Base-by-base conservation (phyloP, 2,888 invertebrate genomes). In the Ophioninae sp. region DNA sequence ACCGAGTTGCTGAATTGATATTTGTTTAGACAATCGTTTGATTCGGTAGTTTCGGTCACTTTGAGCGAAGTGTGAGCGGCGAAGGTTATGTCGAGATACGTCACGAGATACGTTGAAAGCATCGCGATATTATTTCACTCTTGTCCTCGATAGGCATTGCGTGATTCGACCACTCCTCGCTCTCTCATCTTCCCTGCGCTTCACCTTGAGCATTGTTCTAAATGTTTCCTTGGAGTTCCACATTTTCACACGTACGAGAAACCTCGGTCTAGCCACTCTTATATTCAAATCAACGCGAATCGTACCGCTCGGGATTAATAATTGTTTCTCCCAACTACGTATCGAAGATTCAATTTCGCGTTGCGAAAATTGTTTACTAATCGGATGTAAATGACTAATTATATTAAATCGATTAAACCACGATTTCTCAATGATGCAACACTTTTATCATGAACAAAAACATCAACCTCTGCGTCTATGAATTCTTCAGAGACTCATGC, bases 151-250 rank as follows among this genome's bases (percentile, higher is more conserved):
- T 51, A 17, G 51, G 73, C 6, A 73, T 67, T 67, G 67, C 67
- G 67, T 39, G 51, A 74, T 74, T 20, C 7, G 64, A 30, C 63
- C 63, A 23, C 74, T 51, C 74, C 56, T 64, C 59, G 41, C 37
- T 64, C 59, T 72, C 37, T 22, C 51, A 51, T 68, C 51, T 68
- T 51, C 68, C 51, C 23, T 68, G 17, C 51, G 51, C 22, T 44
- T 68, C 39, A 23, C 23, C 68, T 68, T 68, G 20, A 68, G 44
- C 17, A 8, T 44, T 10, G 22, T 44, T 68, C 68, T 23, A 41
- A 23, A 68, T 23, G 44, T 68, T 9, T 17, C 23, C 2, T 51
- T 44, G 22, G 22, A 22, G 0, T 8, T 20, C 13, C 10, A n/a
- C 9, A 17, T 20, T 37, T 58, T n/a, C 30, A 51, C 37, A 58